phyloP scores from a whole-genome alignment of 2,113 vertebrate species.

The Leucopsar rothschildi region DNA sequence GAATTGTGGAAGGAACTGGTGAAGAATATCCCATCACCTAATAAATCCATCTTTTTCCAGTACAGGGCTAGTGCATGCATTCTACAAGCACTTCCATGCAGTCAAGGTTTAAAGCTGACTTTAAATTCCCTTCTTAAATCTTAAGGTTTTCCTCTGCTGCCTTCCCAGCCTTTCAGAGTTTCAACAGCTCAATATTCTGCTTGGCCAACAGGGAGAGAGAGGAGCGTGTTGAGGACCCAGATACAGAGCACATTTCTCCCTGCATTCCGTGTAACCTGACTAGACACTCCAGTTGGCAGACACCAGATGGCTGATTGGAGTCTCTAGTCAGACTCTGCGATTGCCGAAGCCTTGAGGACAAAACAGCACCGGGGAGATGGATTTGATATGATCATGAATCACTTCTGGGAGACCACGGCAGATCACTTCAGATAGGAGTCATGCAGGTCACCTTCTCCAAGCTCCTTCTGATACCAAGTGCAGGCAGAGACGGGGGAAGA shows the following conservation, averaged over 20 bases:
- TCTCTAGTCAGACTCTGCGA: slow-evolving; percentile 54
- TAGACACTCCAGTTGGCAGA: slow-evolving; percentile 69
- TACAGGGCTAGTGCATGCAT: neutral
- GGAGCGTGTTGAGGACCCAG: neutral
- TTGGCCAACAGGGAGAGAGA: neutral
- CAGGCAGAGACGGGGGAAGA: neutral
- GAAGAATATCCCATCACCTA: neutral
- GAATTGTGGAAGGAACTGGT: neutral
- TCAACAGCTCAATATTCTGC: neutral
- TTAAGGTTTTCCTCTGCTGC: neutral
- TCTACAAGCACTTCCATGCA: neutral
- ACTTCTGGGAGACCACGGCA: slow-evolving; percentile 39
- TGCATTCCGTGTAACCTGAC: slow-evolving; percentile 55
- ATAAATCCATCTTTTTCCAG: neutral
- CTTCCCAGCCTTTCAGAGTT: neutral
- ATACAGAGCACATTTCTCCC: slow-evolving; percentile 32
- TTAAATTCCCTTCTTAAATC: neutral
- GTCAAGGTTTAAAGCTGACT: neutral
- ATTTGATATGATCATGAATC: slow-evolving; percentile 56
- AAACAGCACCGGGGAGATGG: slow-evolving; percentile 45
- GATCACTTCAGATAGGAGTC: slow-evolving; percentile 4
- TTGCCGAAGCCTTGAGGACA: slow-evolving; percentile 54
- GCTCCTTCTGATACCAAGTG: neutral
- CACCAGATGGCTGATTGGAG: slow-evolving; percentile 68
- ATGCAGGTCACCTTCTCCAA: neutral